These are phyloP conservation scores for Panulirus ornatus DNA, from an alignment of 1,140 invertebrate genomes.

Conservation along the genomic window DNA sequence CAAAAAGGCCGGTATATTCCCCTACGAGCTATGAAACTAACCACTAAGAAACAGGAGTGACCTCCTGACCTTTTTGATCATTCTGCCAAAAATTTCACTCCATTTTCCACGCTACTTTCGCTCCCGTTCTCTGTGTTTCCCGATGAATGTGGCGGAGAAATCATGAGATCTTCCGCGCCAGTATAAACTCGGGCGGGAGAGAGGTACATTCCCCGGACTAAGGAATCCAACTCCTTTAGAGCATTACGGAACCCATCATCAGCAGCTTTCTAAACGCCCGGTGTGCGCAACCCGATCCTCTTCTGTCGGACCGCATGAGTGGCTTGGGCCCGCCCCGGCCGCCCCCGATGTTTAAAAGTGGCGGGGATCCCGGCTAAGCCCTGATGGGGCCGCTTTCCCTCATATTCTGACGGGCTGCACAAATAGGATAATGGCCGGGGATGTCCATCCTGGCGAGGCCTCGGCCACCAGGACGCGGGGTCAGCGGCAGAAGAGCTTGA, in stretches of 20 bases:
- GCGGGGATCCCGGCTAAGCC: background rate
- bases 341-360: slow-evolving; percentile 27
- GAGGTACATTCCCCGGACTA: slow-evolving; percentile 13
- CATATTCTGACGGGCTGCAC: slow-evolving; percentile 47
- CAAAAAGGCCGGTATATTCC: too few relatives aligned
- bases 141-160: background rate
- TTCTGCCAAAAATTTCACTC: too few relatives aligned
- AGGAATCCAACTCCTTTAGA: slow-evolving; percentile 54
- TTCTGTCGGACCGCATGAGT: slow-evolving; percentile 44
- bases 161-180: background rate
- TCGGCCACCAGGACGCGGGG: too few relatives aligned
- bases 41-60: too few relatives aligned
- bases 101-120: background rate
- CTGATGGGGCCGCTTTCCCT: slow-evolving; percentile 18
- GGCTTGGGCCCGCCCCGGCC: background rate
- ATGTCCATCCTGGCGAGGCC: too few relatives aligned
- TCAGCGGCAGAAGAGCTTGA: too few relatives aligned
- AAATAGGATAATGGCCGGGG: slow-evolving; percentile 63
- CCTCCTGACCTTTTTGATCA: too few relatives aligned
- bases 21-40: too few relatives aligned
- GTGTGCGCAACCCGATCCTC: slow-evolving; percentile 36
- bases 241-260: slow-evolving; percentile 45
- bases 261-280: slow-evolving; percentile 28
- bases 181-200: background rate
- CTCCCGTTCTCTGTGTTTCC: background rate